These are phyloP conservation scores for Operophtera brumata DNA, from an alignment of 2,888 invertebrate species.

Conservation along the genomic window DNA sequence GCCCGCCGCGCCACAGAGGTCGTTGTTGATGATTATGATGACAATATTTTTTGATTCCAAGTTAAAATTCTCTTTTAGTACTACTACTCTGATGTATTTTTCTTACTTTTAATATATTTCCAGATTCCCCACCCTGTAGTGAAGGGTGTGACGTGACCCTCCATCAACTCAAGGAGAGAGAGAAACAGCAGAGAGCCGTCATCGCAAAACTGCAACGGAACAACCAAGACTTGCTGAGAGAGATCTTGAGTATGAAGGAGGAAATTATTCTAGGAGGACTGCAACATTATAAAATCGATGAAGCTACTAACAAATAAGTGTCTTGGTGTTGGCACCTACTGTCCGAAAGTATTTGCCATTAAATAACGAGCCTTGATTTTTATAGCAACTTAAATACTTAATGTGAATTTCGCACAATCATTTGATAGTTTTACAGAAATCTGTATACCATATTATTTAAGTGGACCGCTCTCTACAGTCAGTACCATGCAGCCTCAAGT, in stretches of 20 bases:
- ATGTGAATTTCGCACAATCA: not conserved
- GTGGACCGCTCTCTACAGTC: too few relatives aligned
- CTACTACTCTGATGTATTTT: not conserved
- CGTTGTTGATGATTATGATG: too few relatives aligned
- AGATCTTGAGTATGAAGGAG: constrained; percentile 42
- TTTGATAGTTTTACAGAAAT: not conserved
- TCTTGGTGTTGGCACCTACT: not conserved
- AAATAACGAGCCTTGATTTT: too few relatives aligned
- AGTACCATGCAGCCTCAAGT: too few relatives aligned
- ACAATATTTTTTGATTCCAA: too few relatives aligned
- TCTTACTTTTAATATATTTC: not conserved
- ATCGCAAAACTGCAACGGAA: constrained; percentile 57
- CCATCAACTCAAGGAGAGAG: constrained; percentile 51
- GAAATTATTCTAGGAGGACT: constrained; percentile 41
- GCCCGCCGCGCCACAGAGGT: too few relatives aligned
- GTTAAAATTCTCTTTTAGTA: too few relatives aligned
- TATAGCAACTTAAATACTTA: too few relatives aligned
- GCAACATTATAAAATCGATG: constrained; percentile 29
- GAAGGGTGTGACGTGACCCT: constrained; percentile 56
- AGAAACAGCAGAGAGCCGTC: constrained; percentile 52
- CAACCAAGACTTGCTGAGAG: constrained; percentile 55
- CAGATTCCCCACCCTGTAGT: constrained; percentile 53
- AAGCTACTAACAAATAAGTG: constrained; percentile 20
- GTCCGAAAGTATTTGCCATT: too few relatives aligned
- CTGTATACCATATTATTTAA: not conserved